These are phyloP conservation scores for Tetramorium alpestre DNA, from an alignment of 1,140 invertebrate genomes.

Conservation along the genomic window DNA sequence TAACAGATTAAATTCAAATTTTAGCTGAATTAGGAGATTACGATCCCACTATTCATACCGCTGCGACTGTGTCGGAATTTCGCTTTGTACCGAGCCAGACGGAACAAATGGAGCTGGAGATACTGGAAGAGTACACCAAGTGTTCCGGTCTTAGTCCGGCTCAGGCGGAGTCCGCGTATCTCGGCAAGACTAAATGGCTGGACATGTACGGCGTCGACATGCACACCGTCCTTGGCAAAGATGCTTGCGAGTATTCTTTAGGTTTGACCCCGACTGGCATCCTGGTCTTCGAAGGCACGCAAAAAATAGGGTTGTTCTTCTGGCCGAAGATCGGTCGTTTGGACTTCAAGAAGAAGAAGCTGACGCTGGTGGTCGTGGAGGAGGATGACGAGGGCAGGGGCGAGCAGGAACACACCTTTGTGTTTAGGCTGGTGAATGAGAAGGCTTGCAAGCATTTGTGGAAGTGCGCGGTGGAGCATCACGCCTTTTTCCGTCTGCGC, in stretches of 20 bases:
- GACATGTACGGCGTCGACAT: slow-evolving; percentile 99
- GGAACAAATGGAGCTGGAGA: slow-evolving; percentile 96
- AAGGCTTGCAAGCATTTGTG: slow-evolving; percentile 99
- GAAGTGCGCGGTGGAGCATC: slow-evolving; percentile 99
- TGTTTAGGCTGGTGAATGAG: slow-evolving; percentile 94
- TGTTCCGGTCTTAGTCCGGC: slow-evolving; percentile 94
- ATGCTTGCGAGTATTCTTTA: slow-evolving; percentile 98
- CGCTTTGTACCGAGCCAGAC: slow-evolving; percentile 97
- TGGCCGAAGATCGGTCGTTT: slow-evolving; percentile 98
- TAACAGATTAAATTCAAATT: slow-evolving; percentile 56
- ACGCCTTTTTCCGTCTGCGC: slow-evolving; percentile 98
- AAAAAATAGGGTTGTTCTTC: slow-evolving; percentile 99
- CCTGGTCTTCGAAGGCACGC: slow-evolving; percentile 96
- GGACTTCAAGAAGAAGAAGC: slow-evolving; percentile 98
- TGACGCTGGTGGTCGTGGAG: slow-evolving; percentile 97
- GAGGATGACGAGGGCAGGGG: slow-evolving; percentile 96
- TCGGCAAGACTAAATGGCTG: slow-evolving; percentile 97
- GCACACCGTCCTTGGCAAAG: slow-evolving; percentile 97
- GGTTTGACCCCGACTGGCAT: slow-evolving; percentile 99
- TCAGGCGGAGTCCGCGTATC: slow-evolving; percentile 96
- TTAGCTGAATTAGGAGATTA: slow-evolving; percentile 98
- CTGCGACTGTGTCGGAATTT: slow-evolving; percentile 99
- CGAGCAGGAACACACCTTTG: slow-evolving; percentile 97
- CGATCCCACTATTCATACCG: slow-evolving; percentile 95
- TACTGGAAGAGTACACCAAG: slow-evolving; percentile 95